These are phyloP conservation scores for Linnaemya tessellans DNA, from an alignment of 2,888 invertebrate genomes.

Conservation along the genomic window DNA sequence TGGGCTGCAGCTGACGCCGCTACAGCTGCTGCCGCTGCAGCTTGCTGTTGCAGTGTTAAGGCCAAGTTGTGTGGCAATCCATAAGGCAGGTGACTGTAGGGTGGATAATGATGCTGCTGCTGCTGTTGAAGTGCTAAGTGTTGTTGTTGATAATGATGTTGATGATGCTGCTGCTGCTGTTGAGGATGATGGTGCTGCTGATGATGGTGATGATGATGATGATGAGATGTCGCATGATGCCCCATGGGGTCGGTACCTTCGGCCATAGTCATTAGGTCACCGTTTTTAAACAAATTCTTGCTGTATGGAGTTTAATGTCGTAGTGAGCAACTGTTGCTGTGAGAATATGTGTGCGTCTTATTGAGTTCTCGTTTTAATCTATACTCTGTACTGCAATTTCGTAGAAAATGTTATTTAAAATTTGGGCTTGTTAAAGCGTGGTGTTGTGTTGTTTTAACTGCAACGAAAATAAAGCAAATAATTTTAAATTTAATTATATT, in stretches of 20 bases:
- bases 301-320: not conserved
- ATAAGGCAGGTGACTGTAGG: slow-evolving; percentile 77
- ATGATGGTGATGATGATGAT: slow-evolving; percentile 80
- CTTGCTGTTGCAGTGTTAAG: slow-evolving; percentile 79
- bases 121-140: slow-evolving; percentile 75
- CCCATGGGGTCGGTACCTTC: slow-evolving; percentile 87
- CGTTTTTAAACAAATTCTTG: slow-evolving; percentile 76
- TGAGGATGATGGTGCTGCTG: slow-evolving; percentile 75
- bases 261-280: slow-evolving; percentile 89
- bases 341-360: not conserved
- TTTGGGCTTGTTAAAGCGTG: not conserved
- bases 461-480: not conserved
- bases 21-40: slow-evolving; percentile 78
- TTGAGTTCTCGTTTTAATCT: not conserved
- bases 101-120: slow-evolving; percentile 77
- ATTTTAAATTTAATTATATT: not conserved
- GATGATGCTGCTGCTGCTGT: slow-evolving; percentile 76
- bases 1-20: slow-evolving; percentile 78
- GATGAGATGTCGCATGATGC: slow-evolving; percentile 83
- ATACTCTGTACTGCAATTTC: not conserved
- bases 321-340: not conserved
- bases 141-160: slow-evolving; percentile 75
- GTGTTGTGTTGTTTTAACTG: not conserved
- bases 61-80: slow-evolving; percentile 79
- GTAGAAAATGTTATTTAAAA: no score